Evolutionary conservation across 2,888 invertebrate species (phyloP).

Genomic region (Uropetala carovei): DNA sequence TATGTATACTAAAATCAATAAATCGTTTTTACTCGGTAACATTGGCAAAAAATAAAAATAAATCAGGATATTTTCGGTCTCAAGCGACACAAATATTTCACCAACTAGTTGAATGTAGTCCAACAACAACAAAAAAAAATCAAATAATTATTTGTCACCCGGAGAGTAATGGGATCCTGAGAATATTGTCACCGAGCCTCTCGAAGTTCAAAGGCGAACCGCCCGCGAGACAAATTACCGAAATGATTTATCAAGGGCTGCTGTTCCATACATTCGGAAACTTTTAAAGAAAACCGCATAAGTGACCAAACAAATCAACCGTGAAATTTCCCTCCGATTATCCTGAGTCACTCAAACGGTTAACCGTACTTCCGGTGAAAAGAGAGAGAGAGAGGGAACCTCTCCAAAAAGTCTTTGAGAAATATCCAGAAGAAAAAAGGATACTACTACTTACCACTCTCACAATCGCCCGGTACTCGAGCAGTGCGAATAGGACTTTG

Average conservation of each 20-base stretch:
- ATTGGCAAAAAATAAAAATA: no score
- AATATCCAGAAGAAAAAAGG: not conserved
- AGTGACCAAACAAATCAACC: constrained; percentile 45
- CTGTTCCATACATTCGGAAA: constrained; percentile 17
- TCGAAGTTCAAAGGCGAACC: not conserved
- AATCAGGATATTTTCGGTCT: no score
- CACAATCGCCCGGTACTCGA: constrained; percentile 44
- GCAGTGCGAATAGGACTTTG: constrained; percentile 13
- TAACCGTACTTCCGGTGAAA: constrained; percentile 58
- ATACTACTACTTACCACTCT: constrained; percentile 1
- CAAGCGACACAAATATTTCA: constrained; percentile 11
- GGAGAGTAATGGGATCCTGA: not conserved
- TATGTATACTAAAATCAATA: no score
- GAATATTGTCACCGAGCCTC: not conserved
- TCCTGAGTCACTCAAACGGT: constrained; percentile 56
- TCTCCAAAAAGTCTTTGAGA: constrained; percentile 28
- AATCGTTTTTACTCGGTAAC: no score
- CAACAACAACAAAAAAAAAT: constrained; percentile 14
- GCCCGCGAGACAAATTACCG: not conserved
- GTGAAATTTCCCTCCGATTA: constrained; percentile 54
- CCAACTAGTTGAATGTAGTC: not conserved
- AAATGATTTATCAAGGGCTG: constrained; percentile 62
- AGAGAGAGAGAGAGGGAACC: constrained; percentile 8
- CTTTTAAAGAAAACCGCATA: constrained; percentile 41
- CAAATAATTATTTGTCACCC: constrained; percentile 27